Base-by-base conservation (phyloP, 2,113 vertebrate genomes). In the Channa argus region DNA sequence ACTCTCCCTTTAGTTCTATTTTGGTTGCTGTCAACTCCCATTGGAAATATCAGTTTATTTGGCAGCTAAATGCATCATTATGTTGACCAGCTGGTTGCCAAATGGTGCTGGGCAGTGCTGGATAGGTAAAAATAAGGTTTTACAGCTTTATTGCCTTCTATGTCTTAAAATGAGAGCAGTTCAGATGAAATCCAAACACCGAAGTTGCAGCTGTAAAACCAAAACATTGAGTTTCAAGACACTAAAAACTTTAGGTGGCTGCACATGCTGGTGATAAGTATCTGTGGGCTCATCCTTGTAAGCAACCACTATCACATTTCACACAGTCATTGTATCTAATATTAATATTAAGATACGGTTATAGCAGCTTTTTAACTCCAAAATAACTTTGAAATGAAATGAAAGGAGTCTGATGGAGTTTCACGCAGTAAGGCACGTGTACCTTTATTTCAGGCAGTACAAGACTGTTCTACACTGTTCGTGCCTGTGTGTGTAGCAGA, bases 381-480 rank as follows among this genome's bases (percentile, higher is more conserved):
- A n/a, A 55, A 36, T 6, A 65, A 63, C 34, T 47, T 64, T n/a
- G 0, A n/a, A 24, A 64, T 12, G 10, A 59, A 5, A 2, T 11
- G 43, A 2, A 6, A 4, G 11, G 43, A 33, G 43, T 8, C 10
- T 10, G 33, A 41, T 47, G 45, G 39, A 15, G 39, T 49, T 33
- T 38, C n/a, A 45, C 1, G 4, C 53, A 44, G 46, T 3, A 4
- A 51, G 60, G 34, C 41, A 54, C 37, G 58, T 64, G 45, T 39
- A 14, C 12, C 50, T 75, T 68, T 49, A 34, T 54, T 67, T 34
- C 8, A 69, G 65, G 14, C 15, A 0, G n/a, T 15, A 34, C 15
- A 2, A 41, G 12, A 51, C 55, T 44, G n/a, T 34, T 71, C 34
- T 55, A 39, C 58, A 46, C 39, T 3, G 87, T 75, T 75, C 61